These are phyloP conservation scores for Centroberyx gerrardi DNA, from an alignment of 2,797 vertebrate genomes.

Conservation along the genomic window DNA sequence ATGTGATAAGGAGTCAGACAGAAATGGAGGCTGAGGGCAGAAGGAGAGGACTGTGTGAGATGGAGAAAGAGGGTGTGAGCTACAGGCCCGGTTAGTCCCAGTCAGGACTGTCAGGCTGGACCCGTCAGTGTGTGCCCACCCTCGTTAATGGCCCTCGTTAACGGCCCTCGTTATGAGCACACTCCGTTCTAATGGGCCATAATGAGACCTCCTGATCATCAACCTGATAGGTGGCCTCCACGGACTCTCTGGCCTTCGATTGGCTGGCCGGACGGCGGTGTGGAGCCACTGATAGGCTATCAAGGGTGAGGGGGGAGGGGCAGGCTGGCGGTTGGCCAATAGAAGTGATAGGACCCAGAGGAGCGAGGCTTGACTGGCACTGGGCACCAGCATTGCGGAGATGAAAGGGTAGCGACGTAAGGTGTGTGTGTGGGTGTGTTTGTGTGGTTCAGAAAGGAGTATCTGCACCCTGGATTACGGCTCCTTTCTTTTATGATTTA, in stretches of 20 bases:
- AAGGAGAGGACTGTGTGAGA: too few relatives aligned
- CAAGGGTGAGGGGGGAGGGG: conserved; percentile 56
- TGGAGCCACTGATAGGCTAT: conserved; percentile 64
- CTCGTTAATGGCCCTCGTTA: conserved; percentile 67
- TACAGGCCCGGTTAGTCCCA: background rate
- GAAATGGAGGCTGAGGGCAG: too few relatives aligned
- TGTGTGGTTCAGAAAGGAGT: background rate
- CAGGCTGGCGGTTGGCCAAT: conserved; percentile 67
- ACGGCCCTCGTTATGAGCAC: conserved; percentile 72
- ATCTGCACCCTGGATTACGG: too few relatives aligned
- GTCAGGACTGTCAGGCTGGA: background rate
- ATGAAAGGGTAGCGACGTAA: conserved; percentile 65
- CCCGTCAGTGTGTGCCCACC: conserved; percentile 59
- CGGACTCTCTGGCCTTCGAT: conserved; percentile 64
- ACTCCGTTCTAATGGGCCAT: conserved; percentile 80
- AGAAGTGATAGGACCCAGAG: conserved; percentile 70
- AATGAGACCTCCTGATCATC: conserved; percentile 77
- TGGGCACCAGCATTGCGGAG: conserved; percentile 23
- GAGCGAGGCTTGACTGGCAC: conserved; percentile 44
- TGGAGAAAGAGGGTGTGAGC: too few relatives aligned
- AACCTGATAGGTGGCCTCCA: conserved; percentile 70
- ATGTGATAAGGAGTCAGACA: too few relatives aligned
- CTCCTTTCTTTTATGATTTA: too few relatives aligned
- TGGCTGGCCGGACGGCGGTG: conserved; percentile 44
- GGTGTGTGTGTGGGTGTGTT: background rate